Percentiles rank a stretch among this genome's conserved stretches.
These are phyloP conservation scores for Myotis pilosus DNA, from an alignment of 2,797 vertebrate species.

Conservation along the genomic window DNA sequence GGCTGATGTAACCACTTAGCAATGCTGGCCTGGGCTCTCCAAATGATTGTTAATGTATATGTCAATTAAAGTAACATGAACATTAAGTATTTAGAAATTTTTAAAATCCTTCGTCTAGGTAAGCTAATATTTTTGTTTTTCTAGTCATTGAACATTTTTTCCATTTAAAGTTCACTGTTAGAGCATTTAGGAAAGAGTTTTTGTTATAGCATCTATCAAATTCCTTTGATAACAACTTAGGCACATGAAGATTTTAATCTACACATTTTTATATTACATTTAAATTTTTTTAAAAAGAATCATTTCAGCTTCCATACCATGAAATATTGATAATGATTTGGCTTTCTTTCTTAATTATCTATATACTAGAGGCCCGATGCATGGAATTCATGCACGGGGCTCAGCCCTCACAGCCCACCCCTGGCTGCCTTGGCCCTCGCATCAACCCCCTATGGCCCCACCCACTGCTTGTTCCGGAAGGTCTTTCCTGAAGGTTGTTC, in stretches of 20 bases:
- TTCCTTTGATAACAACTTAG: background rate
- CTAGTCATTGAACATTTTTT: background rate
- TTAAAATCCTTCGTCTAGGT: background rate
- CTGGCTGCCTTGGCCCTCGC: too few relatives aligned
- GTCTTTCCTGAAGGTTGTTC: too few relatives aligned
- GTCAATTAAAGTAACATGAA: background rate
- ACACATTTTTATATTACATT: slow-evolving; percentile 4
- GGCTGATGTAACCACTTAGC: too few relatives aligned
- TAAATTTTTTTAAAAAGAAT: background rate
- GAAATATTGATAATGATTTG: background rate
- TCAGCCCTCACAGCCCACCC: too few relatives aligned
- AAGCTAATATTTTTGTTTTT: slow-evolving; percentile 44
- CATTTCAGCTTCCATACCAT: background rate
- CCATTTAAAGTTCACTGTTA: slow-evolving; percentile 24
- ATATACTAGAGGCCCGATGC: too few relatives aligned
- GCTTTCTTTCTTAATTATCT: background rate
- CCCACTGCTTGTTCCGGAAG: too few relatives aligned
- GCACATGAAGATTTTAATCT: background rate
- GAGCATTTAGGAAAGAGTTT: background rate
- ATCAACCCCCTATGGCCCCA: too few relatives aligned
- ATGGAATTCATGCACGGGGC: too few relatives aligned
- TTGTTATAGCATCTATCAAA: background rate
- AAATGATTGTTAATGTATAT: background rate
- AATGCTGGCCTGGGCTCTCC: too few relatives aligned
- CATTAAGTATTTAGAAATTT: slow-evolving; percentile 16